Evolutionary conservation across 2,888 invertebrate species (phyloP).

Genomic region (Amphipoea oculea): DNA sequence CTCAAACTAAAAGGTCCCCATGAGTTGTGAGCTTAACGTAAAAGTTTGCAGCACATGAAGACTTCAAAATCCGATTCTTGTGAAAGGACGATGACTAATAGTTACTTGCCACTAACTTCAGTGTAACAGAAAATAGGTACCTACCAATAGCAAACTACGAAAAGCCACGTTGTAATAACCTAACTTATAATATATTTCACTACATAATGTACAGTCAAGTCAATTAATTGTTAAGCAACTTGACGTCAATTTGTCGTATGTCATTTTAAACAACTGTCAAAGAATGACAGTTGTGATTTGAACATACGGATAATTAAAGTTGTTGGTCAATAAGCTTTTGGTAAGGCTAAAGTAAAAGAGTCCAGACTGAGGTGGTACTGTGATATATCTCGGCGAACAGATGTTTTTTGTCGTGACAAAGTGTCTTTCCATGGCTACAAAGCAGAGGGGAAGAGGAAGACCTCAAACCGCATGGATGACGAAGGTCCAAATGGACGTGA

Average conservation of each 20-base stretch:
- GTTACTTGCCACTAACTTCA: slow-evolving; percentile 14
- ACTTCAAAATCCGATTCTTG: slow-evolving; percentile 19
- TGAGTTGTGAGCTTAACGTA: neutral
- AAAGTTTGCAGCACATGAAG: slow-evolving; percentile 21
- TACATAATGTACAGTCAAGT: too few species aligned
- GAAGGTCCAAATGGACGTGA: neutral
- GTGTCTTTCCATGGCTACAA: neutral
- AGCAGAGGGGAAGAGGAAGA: neutral
- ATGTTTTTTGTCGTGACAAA: neutral
- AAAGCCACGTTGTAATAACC: neutral
- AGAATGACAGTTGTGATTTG: neutral
- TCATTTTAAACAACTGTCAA: neutral
- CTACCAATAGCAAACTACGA: neutral
- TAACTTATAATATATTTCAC: neutral
- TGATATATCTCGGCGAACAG: neutral
- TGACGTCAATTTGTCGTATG: neutral
- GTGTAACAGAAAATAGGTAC: neutral
- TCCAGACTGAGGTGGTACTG: too few species aligned
- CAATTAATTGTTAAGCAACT: neutral
- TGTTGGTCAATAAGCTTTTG: too few species aligned
- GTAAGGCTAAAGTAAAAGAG: too few species aligned
- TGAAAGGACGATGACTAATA: neutral
- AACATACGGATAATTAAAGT: neutral
- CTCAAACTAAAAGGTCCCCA: slow-evolving; percentile 1
- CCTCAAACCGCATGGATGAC: neutral